Evolutionary conservation across 2,888 invertebrate species (phyloP), one percentile per base, ranked within the genome.

Genomic region (Lasioglossum villosulum): DNA sequence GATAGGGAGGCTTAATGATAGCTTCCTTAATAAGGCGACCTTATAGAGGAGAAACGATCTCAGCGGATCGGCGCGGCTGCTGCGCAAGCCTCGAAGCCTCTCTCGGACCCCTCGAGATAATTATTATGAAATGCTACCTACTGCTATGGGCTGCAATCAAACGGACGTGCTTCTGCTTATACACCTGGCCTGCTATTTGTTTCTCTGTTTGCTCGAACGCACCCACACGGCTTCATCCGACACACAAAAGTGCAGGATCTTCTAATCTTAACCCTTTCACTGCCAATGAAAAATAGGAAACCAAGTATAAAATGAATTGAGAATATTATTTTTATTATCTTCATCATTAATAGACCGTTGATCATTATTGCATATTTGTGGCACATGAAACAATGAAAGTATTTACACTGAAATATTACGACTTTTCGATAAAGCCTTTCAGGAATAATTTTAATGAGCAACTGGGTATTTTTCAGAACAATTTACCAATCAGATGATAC

Each of bases 1-100:
- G 92, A 93, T 93, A 92, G 93, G 91, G 88, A 90, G 90, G 86
- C 91, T 91, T 93, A 94, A 94, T 94, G 93, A 94, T 94, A 93
- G 93, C 91, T 91, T 90, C 90, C 92, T 93, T 93, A 93, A 94
- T 94, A 93, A 94, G 93, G 92, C 89, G 93, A 90, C 92, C 91
- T 92, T 91, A 91, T 89, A 89, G 82, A 88, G 87, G 81, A 82
- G 86, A 88, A 91, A 88, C 90, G 90, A 91, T 89, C 88, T 88
- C 86, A 87, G 84, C 86, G 86, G 86, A 86, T 85, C 83, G 82
- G 71, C 76, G 81, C 79, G 78, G 52, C 83, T 48, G 34, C 82
- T 68, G 16, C 66, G 48, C 68, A 39, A 37, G 72, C 75, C 72
- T 59, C 59, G 59, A 27, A 59, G 59, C 59, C 59, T 59, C 59